Conservation (phyloP, 2,113 vertebrate species). For the Platysternon megacephalum region DNA sequence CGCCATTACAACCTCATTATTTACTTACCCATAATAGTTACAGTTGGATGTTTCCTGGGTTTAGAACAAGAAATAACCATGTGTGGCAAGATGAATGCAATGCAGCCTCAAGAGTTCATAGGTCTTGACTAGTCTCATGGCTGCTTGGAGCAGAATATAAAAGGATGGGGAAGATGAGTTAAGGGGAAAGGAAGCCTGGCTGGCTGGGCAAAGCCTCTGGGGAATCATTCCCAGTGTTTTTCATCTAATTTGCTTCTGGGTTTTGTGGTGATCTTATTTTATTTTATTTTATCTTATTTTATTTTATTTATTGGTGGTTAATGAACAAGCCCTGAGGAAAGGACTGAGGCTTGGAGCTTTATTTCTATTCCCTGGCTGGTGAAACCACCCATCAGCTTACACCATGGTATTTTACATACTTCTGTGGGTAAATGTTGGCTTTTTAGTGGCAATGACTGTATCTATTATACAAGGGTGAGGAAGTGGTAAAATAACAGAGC, state of each 20-base stretch:
- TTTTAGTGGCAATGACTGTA: constrained; percentile 66
- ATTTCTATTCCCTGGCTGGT: constrained; percentile 31
- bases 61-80: background rate
- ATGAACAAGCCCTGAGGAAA: constrained; percentile 20
- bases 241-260: background rate
- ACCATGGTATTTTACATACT: constrained; percentile 40
- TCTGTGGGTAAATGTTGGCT: constrained; percentile 64
- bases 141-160: fast-evolving
- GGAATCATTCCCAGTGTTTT: fast-evolving
- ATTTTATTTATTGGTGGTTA: background rate
- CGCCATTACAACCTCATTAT: fast-evolving
- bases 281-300: constrained; percentile 24
- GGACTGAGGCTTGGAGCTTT: constrained; percentile 15
- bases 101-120: background rate
- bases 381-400: background rate
- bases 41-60: background rate
- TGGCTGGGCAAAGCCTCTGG: background rate
- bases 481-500: constrained; percentile 69
- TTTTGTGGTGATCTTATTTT: background rate
- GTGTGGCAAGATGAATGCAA: fast-evolving
- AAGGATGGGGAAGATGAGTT: background rate
- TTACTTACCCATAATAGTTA: background rate
- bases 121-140: background rate
- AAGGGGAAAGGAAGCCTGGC: background rate
- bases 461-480: constrained; percentile 71